phyloP scores from a whole-genome alignment of 2,113 vertebrate genomes.

The Acinonyx jubatus region DNA sequence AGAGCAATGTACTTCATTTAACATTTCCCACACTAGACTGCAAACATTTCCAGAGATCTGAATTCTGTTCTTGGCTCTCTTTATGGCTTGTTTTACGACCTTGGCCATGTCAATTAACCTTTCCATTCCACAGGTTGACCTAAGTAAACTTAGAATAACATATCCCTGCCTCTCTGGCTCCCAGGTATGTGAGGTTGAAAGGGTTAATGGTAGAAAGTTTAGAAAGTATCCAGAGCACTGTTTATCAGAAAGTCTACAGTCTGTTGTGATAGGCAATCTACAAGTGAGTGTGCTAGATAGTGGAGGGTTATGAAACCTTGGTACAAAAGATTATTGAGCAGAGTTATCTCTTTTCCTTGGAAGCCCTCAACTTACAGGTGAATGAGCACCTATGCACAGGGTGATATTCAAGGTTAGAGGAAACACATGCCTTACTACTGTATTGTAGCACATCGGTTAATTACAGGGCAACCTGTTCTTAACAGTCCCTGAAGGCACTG shows the following conservation, averaged over 20 bases:
- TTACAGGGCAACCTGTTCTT: slow-evolving; percentile 69
- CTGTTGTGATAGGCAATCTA: slow-evolving; percentile 68
- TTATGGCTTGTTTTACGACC: slow-evolving; percentile 57
- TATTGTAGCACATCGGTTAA: slow-evolving; percentile 76
- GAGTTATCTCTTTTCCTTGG: slow-evolving; percentile 69
- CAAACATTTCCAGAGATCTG: slow-evolving; percentile 54
- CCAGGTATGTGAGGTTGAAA: slow-evolving; percentile 58
- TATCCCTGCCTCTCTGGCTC: slow-evolving; percentile 43
- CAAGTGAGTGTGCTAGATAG: slow-evolving; percentile 31
- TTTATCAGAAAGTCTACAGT: slow-evolving; percentile 73
- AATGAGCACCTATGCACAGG: slow-evolving; percentile 47
- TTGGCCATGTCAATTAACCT: slow-evolving; percentile 74
- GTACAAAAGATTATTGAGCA: slow-evolving; percentile 65
- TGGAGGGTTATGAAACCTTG: slow-evolving; percentile 27
- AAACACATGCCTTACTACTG: slow-evolving; percentile 55
- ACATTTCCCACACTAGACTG: neutral
- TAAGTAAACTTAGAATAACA: slow-evolving; percentile 64
- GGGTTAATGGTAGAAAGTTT: slow-evolving; percentile 72
- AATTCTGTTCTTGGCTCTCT: slow-evolving; percentile 47
- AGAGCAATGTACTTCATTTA: slow-evolving; percentile 7
- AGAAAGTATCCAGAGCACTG: slow-evolving; percentile 53
- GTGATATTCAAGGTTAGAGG: slow-evolving; percentile 74
- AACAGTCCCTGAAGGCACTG: slow-evolving; percentile 61
- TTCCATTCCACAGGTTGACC: slow-evolving; percentile 70
- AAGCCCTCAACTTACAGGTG: slow-evolving; percentile 71